These are phyloP conservation scores for Coleophora deauratella DNA, from an alignment of 2,888 invertebrate species.

Conservation along the genomic window DNA sequence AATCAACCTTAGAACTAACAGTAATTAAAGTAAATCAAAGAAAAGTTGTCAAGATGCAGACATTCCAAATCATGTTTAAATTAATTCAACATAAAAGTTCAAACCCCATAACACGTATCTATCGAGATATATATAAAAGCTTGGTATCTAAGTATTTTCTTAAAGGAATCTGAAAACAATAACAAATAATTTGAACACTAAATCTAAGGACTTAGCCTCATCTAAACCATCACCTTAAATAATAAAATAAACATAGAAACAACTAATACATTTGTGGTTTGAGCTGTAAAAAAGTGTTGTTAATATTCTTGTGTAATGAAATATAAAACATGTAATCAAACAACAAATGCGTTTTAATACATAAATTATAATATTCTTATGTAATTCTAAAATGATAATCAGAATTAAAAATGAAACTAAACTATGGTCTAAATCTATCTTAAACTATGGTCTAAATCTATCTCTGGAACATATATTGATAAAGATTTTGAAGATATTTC, in stretches of 20 bases:
- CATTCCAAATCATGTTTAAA: conserved; percentile 59
- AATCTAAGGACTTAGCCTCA: background rate
- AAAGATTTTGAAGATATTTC: no score
- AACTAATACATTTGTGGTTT: conserved; percentile 22
- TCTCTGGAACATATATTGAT: no score
- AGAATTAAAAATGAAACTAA: no score
- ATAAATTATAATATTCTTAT: background rate
- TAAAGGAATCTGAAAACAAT: conserved; percentile 4
- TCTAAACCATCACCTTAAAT: conserved; percentile 38
- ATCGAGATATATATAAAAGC: conserved; percentile 29
- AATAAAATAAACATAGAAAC: background rate
- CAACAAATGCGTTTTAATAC: conserved; percentile 5
- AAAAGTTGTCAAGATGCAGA: conserved; percentile 75
- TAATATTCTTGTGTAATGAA: background rate
- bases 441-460: no score
- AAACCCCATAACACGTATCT: conserved; percentile 65
- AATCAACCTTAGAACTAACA: conserved; percentile 43
- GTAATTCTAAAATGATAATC: no score
- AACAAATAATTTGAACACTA: conserved; percentile 9
- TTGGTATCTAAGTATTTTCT: no score
- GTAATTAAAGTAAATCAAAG: conserved; percentile 40
- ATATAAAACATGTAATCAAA: conserved; percentile 6
- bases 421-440: no score
- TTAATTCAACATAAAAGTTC: conserved; percentile 63
- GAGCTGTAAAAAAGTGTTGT: conserved; percentile 7